phyloP scores from a whole-genome alignment of 2,888 invertebrate genomes.

The Encarsia formosa region DNA sequence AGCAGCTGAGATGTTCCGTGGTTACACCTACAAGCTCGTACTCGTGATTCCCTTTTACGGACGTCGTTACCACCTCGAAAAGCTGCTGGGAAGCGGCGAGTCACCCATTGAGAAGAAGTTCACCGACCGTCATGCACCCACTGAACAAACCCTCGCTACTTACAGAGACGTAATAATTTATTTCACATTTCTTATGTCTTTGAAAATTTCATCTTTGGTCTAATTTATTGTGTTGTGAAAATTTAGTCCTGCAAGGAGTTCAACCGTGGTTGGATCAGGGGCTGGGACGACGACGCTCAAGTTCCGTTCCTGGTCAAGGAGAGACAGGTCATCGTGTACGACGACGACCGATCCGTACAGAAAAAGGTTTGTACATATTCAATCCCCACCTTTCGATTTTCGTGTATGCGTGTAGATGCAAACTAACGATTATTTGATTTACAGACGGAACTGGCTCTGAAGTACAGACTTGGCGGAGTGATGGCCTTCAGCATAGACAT shows the following conservation, averaged over 20 bases:
- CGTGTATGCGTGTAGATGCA: no score
- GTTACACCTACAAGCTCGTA: constrained; percentile 18
- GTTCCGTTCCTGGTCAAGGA: constrained; percentile 63
- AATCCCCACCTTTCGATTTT: no score
- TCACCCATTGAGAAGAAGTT: constrained; percentile 9
- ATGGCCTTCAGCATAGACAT: constrained; percentile 91
- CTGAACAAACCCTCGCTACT: neutral
- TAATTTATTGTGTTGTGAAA: neutral
- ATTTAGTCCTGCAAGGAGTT: constrained; percentile 15
- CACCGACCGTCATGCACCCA: neutral
- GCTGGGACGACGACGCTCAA: constrained; percentile 66
- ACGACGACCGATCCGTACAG: constrained; percentile 69
- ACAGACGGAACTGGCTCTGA: constrained; percentile 13
- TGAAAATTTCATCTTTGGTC: neutral
- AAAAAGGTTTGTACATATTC: no score
- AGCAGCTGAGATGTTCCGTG: no score
- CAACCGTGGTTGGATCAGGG: constrained; percentile 56
- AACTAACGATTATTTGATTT: neutral
- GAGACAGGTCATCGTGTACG: constrained; percentile 62
- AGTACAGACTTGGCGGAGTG: constrained; percentile 62
- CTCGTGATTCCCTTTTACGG: constrained; percentile 23
- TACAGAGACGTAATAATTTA: constrained; percentile 12
- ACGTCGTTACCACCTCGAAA: constrained; percentile 3
- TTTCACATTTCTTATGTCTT: neutral
- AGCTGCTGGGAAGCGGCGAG: neutral